Base-by-base conservation (phyloP, 2,888 invertebrate genomes). In the Eumacrocentrus americanus region DNA sequence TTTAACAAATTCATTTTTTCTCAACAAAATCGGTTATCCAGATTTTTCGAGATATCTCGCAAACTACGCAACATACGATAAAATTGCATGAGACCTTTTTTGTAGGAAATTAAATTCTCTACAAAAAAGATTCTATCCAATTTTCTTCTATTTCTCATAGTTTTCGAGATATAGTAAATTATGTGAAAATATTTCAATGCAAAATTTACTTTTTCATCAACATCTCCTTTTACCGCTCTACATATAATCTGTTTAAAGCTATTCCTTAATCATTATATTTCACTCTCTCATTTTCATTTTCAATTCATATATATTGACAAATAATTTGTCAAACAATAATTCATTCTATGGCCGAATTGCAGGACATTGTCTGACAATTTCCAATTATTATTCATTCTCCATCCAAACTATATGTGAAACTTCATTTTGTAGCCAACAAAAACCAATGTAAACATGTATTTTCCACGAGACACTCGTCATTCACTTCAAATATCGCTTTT, bases 381-480 rank as follows among this genome's bases (percentile, higher is more conserved):
- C n/a, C n/a, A 29, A 29, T 29, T 29, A 29, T 29, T 29, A 29
- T 29, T 29, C 29, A 29, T 29, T 29, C 4, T 29, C 9, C 29
- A 29, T 29, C 9, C 5, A 29, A 29, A 29, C 9, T 29, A 29
- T 29, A 29, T 38, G 23, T 57, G 25, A n/a, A n/a, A n/a, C n/a
- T n/a, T n/a, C n/a, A n/a, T n/a, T n/a, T n/a, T 48, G 51, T 38
- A n/a, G 51, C n/a, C 25, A 35, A 42, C 22, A 58, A 59, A 55
- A 62, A 60, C 42, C 52, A 29, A 29, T 29, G 57, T 29, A 35
- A 44, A 18, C 14, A 12, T 37, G 35, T 20, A 46, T 35, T 37
- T n/a, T n/a, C n/a, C 22, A 9, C n/a, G 63, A 40, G 20, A 62
- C 61, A 61, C 63, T 58, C 60, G n/a, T n/a, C n/a, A n/a, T n/a